A percentile compares a stretch with the other conserved stretches of the same genome.
These are phyloP conservation scores for Rhagophthalmus giganteus DNA, from an alignment of 2,888 invertebrate species.

Conservation along the genomic window DNA sequence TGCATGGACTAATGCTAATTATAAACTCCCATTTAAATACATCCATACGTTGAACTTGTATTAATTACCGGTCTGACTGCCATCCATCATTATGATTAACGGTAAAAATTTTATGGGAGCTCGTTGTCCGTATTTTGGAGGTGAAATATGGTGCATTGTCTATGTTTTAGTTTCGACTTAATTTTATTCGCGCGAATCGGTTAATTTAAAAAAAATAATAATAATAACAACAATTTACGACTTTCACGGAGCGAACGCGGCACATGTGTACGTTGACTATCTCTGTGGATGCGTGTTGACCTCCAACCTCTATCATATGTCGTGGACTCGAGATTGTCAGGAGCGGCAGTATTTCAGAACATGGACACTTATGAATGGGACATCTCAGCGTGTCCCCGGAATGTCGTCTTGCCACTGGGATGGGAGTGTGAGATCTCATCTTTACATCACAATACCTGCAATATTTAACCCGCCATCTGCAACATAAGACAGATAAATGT, in stretches of 20 bases:
- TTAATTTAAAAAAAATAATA: too few relatives aligned
- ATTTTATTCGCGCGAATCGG: too few relatives aligned
- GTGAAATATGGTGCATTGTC: background rate
- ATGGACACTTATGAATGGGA: slow-evolving; percentile 52
- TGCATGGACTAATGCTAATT: slow-evolving; percentile 36
- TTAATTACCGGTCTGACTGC: slow-evolving; percentile 40
- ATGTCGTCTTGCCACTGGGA: slow-evolving; percentile 45
- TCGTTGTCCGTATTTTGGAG: background rate
- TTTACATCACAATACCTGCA: slow-evolving; percentile 53
- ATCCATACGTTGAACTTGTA: slow-evolving; percentile 33
- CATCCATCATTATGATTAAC: slow-evolving; percentile 37
- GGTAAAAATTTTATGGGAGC: slow-evolving; percentile 17
- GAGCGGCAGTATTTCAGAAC: slow-evolving; percentile 35
- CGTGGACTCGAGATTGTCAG: slow-evolving; percentile 26
- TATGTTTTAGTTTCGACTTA: background rate
- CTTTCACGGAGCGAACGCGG: too few relatives aligned
- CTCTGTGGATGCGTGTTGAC: slow-evolving; percentile 36
- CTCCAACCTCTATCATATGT: slow-evolving; percentile 35
- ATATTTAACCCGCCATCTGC: slow-evolving; percentile 50
- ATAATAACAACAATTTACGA: too few relatives aligned
- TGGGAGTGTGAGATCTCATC: slow-evolving; percentile 48
- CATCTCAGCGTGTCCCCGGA: slow-evolving; percentile 49
- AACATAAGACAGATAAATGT: slow-evolving; percentile 43
- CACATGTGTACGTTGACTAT: slow-evolving; percentile 21
- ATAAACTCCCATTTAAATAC: slow-evolving; percentile 31